These are phyloP conservation scores for Hypena proboscidalis DNA, from an alignment of 2,888 invertebrate species.

Conservation along the genomic window DNA sequence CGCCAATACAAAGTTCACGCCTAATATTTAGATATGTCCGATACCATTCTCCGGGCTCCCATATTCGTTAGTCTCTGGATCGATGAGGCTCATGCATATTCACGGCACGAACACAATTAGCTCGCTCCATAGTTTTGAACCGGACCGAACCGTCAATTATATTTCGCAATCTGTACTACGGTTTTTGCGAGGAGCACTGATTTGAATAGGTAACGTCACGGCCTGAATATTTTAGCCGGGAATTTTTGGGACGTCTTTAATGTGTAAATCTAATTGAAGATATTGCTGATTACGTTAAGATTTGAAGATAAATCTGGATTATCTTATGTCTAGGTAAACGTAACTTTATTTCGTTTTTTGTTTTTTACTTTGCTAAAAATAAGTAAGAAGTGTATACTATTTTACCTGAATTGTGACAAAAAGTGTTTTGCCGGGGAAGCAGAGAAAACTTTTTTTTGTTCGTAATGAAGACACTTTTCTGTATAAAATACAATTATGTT, in stretches of 20 bases:
- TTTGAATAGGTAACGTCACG: slow-evolving; percentile 56
- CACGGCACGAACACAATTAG: slow-evolving; percentile 72
- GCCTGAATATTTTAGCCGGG: slow-evolving; percentile 45
- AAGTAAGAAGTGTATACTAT: no score
- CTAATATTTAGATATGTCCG: slow-evolving; percentile 41
- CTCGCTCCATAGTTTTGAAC: slow-evolving; percentile 50
- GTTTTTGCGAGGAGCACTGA: slow-evolving; percentile 61
- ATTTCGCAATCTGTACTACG: slow-evolving; percentile 61
- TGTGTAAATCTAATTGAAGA: slow-evolving; percentile 20
- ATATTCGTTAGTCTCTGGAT: slow-evolving; percentile 50
- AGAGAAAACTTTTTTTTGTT: no score
- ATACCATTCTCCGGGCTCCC: slow-evolving; percentile 42
- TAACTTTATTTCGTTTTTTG: no score
- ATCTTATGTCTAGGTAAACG: no score
- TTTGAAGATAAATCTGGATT: no score
- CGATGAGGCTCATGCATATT: slow-evolving; percentile 73
- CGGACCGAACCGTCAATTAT: slow-evolving; percentile 70
- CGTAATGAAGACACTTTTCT: no score
- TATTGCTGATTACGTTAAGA: background rate
- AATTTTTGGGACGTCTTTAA: slow-evolving; percentile 25
- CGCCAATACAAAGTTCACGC: slow-evolving; percentile 17
- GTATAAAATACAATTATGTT: no score
- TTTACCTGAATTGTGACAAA: no score
- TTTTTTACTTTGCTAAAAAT: no score
- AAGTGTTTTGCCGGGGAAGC: no score